These are phyloP conservation scores for Parapristionchus giblindavisi DNA, from an alignment of 2,888 invertebrate genomes.

Conservation along the genomic window DNA sequence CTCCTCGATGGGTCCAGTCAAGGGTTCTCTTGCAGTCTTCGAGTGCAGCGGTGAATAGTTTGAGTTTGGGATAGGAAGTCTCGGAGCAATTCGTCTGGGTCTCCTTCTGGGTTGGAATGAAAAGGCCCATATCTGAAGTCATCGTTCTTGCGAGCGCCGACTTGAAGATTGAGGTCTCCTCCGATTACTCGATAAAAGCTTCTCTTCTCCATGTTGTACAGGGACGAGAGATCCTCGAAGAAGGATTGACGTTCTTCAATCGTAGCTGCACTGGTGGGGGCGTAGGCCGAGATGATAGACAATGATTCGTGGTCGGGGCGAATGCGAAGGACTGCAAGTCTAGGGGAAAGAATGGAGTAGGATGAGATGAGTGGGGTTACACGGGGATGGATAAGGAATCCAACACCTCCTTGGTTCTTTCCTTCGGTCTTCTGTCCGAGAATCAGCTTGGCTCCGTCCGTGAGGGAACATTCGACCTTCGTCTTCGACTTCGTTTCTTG, in stretches of 20 bases:
- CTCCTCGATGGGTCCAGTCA: too few species aligned
- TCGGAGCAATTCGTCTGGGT: constrained; percentile 1
- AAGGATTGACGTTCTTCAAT: constrained; percentile 1
- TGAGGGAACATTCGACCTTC: not conserved
- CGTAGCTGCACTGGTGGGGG: not conserved
- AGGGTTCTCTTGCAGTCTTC: too few species aligned
- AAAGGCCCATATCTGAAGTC: not conserved
- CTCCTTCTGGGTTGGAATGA: constrained; percentile 7
- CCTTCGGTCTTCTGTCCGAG: not conserved
- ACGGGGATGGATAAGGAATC: constrained; percentile 11
- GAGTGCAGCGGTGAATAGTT: too few species aligned
- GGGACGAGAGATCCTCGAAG: not conserved
- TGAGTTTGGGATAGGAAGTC: constrained; percentile 1
- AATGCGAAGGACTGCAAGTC: constrained; percentile 2
- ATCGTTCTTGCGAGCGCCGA: not conserved
- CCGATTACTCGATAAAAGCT: not conserved
- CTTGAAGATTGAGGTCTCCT: not conserved
- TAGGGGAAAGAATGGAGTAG: constrained; percentile 4
- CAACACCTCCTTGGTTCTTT: constrained; percentile 23
- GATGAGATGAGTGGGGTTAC: not conserved
- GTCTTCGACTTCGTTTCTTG: constrained; percentile 12
- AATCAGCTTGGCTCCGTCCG: not conserved
- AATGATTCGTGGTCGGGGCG: not conserved
- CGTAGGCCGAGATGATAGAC: not conserved
- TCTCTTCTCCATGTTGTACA: not conserved